Evolutionary conservation across 2,113 vertebrate genomes (phyloP), one percentile per base, ranked within the genome.

Genomic region (Triplophysa siluroides): DNA sequence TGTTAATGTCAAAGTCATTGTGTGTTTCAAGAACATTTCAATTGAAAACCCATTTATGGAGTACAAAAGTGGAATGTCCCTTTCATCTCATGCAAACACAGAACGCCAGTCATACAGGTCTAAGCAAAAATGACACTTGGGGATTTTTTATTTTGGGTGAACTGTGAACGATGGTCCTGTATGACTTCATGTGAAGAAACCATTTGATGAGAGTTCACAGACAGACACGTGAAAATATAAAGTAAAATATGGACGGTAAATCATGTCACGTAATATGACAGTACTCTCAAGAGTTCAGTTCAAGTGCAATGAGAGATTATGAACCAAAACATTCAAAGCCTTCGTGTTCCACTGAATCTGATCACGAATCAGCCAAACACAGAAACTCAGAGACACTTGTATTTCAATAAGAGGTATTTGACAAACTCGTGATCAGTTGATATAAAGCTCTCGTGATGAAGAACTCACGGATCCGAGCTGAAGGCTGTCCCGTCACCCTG

Each of bases 391-490:
- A 43, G 19, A 69, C 56, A 50, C 66, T 78, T 69, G 68, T 68
- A 38, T 78, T 69, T 54, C 38, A 68, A 5, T 61, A 61, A 61
- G 77, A 78, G 77, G 77, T 78, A 78, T 78, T 70, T 61, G 26
- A 78, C 54, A 69, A 61, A 56, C 24, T 71, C 47, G 26, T 2
- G 47, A 71, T 71, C 47, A 54, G 45, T 70, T 54, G 52, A 54
- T 24, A 33, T 29, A 2, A 70, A 69, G 41, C 41, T 67, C 65
- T 47, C 8, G 2, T 14, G 21, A 62, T 56, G 47, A 45, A 56
- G 12, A 70, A 24, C 23, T 78, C 29, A 62, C 66, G 29, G 76
- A 67, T 60, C 64, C 9, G 23, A 78, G 76, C 64, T 69, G 14
- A 69, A 77, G 64, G 45, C 16, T 41, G 65, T 68, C 18, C 13